Base-by-base conservation (phyloP, 2,888 invertebrate species). In the Hemaris fuciformis region DNA sequence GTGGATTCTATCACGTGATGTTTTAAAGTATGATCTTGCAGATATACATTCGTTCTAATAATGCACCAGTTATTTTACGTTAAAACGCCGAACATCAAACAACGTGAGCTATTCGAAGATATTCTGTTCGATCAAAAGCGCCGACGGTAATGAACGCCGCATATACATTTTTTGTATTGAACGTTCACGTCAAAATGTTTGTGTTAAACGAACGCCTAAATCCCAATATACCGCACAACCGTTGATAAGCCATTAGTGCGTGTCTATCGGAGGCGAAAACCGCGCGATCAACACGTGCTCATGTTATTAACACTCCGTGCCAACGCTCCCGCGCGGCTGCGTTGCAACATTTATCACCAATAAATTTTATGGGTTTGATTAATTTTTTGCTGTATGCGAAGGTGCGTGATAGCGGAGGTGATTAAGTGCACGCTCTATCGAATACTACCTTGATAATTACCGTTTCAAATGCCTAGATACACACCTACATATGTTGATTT, bases 221-320 rank as follows among this genome's bases (percentile, higher is more conserved):
- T 41, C 31, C 15, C n/a, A 45, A 34, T 45, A 59, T 20, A 7
- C 7, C 22, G 57, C 22, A 42, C 27, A 20, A 10, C 22, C 10
- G 53, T 53, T 53, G 53, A 31, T 53, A 53, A 18, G 8, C 27
- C 53, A 18, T 53, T 53, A 53, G 53, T 4, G 53, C 53, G 53
- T 53, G 53, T 53, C 53, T 53, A 53, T 53, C 53, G 48, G 8
- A n/a, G n/a, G n/a, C 7, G 6, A 20, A 22, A 23, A 13, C 34
- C 34, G 34, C 8, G 23, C 18, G 1, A n/a, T 2, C 45, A 13
- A 13, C 45, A 45, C 45, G 45, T 45, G 45, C 23, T 6, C 1
- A 2, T 10, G 23, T 13, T 45, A 45, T 22, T 22, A 45, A 45
- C 22, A 22, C 2, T 45, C 22, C 10, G 3, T 23, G 23, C 45